A percentile compares a stretch with the other conserved stretches of the same genome.
Conservation (phyloP, 2,797 vertebrate species). For the Glossophaga mutica region DNA sequence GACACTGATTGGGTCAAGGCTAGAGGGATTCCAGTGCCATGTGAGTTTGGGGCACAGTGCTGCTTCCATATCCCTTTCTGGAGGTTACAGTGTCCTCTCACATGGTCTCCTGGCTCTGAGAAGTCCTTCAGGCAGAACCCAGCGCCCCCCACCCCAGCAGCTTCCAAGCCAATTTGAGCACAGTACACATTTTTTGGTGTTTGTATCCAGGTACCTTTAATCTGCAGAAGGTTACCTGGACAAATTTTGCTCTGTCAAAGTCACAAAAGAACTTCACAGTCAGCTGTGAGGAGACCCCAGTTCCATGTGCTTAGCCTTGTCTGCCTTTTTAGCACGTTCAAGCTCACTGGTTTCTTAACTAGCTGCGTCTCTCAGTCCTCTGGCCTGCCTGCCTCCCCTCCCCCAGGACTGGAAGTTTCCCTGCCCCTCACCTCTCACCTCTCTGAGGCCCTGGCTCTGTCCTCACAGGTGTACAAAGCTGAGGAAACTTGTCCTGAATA, state of each 20-base stretch:
- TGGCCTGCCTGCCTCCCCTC: neutral
- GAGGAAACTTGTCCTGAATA: slow-evolving; percentile 96
- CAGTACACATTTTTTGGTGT: neutral
- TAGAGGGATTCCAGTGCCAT: neutral
- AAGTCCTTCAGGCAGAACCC: neutral
- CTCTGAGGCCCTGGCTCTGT: neutral
- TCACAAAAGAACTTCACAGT: neutral
- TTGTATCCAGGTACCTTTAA: neutral
- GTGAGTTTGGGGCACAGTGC: fast-evolving
- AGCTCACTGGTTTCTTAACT: neutral
- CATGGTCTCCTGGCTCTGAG: neutral
- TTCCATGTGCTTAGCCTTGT: neutral
- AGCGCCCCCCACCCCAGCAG: fast-evolving
- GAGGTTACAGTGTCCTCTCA: neutral
- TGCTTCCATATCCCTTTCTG: too few species aligned
- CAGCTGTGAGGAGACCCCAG: neutral
- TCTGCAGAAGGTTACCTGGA: neutral
- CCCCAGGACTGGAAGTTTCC: neutral
- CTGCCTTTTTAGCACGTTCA: fast-evolving
- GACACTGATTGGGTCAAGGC: neutral
- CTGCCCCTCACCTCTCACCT: too few species aligned
- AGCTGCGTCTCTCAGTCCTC: neutral
- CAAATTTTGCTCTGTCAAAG: neutral
- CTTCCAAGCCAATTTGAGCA: neutral
- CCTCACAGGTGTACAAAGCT: slow-evolving; percentile 92